phyloP scores from a whole-genome alignment of 2,888 invertebrate species.

The Pecten maximus region DNA sequence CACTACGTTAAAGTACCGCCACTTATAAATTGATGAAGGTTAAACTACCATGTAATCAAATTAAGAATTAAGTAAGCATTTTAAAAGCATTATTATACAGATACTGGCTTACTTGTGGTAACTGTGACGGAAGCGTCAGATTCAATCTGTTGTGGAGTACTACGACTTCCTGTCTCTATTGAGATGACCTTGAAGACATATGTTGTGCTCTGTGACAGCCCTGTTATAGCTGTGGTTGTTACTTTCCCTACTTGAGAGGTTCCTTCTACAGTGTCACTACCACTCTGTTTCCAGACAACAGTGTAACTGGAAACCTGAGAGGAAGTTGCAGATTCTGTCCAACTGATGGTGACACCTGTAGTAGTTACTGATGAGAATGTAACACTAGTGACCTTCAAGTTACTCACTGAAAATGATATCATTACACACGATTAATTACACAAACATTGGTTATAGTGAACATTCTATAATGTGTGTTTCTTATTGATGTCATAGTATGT shows the following conservation, averaged over 20 bases:
- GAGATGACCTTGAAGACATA: neutral
- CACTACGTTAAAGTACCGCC: too few species aligned
- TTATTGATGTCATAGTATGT: too few species aligned
- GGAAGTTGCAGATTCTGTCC: neutral
- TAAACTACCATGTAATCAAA: too few species aligned
- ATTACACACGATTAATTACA: neutral
- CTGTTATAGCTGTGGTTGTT: neutral
- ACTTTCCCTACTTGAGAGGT: neutral
- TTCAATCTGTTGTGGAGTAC: neutral
- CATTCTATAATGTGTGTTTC: too few species aligned
- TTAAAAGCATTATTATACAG: too few species aligned
- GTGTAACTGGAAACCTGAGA: neutral
- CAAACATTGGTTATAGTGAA: too few species aligned
- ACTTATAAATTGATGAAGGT: too few species aligned
- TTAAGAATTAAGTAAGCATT: too few species aligned
- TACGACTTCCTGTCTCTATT: neutral
- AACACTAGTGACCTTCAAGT: neutral
- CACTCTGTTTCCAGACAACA: neutral
- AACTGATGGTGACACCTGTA: neutral
- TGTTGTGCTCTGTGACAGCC: neutral
- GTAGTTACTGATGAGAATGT: neutral
- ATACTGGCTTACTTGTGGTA: conserved; percentile 15
- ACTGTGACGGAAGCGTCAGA: neutral
- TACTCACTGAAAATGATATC: neutral
- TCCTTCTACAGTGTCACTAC: neutral